Evolutionary conservation across 2,888 invertebrate genomes (phyloP), one percentile per base, ranked within the genome.

Genomic region (Coremacera marginata): DNA sequence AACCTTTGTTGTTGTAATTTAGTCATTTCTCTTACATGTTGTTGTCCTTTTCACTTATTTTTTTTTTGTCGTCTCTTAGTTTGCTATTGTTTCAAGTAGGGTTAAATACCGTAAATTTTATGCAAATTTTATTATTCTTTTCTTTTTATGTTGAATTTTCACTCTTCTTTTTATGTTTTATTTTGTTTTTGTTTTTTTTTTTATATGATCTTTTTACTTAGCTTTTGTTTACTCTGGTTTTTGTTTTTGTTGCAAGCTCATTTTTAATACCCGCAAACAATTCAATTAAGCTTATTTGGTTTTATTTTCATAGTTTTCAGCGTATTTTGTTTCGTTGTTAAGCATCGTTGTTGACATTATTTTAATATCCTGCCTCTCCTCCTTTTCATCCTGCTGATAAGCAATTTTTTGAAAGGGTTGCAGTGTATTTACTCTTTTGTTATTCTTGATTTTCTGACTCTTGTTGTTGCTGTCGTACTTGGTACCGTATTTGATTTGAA

Each of bases 51-150:
- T 2, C 19, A 14, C 4, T 52, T 52, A n/a, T n/a, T 55, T 19
- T n/a, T 19, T 63, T 63, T 31, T 63, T 27, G 27, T 31, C 14
- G 34, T 63, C 16, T 31, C 19, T 60, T 60, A 31, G 22, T 60
- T 60, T 60, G 25, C 27, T 31, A 25, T 31, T 49, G 31, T 51
- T 31, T 52, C 22, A 52, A 25, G 14, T 52, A 31, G 70, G 70
- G 44, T 70, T 70, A 70, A 70, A 70, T 70, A 70, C 11, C 70
- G 31, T 70, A 34, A 52, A 70, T 52, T 70, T 55, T 44, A 70
- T 70, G 70, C 44, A 70, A 55, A 70, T 70, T 55, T 70, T 52
- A 70, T 70, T 55, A 31, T 70, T 25, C 31, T 14, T 68, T 27
- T 51, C 51, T 68, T 68, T 68, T 8, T 25, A n/a, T n/a, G n/a